Evolutionary conservation across 2,113 vertebrate genomes (phyloP).

Genomic region (Zosterops japonicus): DNA sequence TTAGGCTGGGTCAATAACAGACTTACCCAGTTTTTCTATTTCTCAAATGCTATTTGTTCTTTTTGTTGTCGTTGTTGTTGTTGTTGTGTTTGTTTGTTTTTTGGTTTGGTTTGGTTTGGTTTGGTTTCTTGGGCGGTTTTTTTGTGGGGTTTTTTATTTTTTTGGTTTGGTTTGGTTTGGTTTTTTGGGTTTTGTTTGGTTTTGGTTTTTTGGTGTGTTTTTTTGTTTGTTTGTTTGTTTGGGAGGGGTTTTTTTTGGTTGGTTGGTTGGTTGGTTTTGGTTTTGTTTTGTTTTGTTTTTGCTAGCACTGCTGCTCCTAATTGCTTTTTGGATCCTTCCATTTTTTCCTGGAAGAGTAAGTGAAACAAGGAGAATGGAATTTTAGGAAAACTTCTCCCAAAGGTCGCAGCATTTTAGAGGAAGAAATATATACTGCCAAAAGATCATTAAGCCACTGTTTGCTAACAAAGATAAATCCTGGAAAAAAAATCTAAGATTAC

Average conservation of each 20-base stretch:
- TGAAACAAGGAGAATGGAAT: background rate
- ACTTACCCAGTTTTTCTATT: background rate
- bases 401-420: background rate
- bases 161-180: too few species aligned
- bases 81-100: too few species aligned
- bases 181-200: too few species aligned
- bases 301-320: background rate
- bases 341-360: background rate
- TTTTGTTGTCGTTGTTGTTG: background rate
- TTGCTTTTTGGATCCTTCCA: background rate
- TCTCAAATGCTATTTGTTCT: background rate
- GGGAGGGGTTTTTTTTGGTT: too few species aligned
- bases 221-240: too few species aligned
- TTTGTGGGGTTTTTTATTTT: too few species aligned
- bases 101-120: too few species aligned
- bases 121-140: too few species aligned
- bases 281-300: background rate
- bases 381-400: background rate
- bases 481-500: background rate
- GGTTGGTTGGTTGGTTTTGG: background rate
- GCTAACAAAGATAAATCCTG: background rate
- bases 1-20: background rate
- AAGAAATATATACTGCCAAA: background rate
- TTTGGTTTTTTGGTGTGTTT: too few species aligned
- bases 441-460: background rate